Evolutionary conservation across 2,113 vertebrate species (phyloP).

Genomic region (Archilochus colubris): DNA sequence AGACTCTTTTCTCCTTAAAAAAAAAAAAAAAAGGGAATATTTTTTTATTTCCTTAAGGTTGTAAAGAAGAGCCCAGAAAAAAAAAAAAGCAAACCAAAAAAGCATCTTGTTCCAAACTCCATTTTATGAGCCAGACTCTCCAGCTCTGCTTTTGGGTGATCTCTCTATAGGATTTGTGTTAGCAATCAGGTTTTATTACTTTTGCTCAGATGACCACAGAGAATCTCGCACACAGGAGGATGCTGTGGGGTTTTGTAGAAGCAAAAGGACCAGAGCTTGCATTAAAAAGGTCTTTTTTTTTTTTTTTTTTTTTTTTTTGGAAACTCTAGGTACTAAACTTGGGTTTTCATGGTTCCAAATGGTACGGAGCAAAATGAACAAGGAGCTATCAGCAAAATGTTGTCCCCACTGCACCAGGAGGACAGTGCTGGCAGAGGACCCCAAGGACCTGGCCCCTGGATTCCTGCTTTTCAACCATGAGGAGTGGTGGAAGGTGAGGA

Average conservation of each 20-base stretch:
- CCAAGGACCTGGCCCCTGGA: not conserved
- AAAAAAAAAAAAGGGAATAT: not conserved
- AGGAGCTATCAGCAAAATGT: fast-evolving
- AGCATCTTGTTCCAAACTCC: not conserved
- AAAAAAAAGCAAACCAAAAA: not conserved
- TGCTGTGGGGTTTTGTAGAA: not conserved
- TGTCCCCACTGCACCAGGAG: fast-evolving
- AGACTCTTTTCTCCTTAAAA: not conserved
- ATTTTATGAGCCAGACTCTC: not conserved
- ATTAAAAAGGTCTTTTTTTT: not conserved
- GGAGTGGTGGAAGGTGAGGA: not conserved
- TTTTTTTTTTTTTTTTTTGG: too few species aligned
- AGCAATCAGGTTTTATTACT: not conserved
- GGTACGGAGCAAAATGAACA: fast-evolving
- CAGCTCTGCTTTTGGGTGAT: not conserved
- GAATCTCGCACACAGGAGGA: not conserved
- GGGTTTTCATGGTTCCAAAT: fast-evolving
- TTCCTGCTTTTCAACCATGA: not conserved
- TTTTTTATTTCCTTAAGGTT: not conserved
- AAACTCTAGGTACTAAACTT: not conserved
- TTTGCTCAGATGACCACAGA: not conserved
- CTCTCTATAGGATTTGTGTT: not conserved
- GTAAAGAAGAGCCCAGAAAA: not conserved
- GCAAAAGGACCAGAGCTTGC: not conserved
- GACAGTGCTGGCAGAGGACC: not conserved